Percentiles rank a stretch among this genome's conserved stretches.
Evolutionary conservation across 2,113 vertebrate genomes (phyloP).

Genomic region (Felis catus): DNA sequence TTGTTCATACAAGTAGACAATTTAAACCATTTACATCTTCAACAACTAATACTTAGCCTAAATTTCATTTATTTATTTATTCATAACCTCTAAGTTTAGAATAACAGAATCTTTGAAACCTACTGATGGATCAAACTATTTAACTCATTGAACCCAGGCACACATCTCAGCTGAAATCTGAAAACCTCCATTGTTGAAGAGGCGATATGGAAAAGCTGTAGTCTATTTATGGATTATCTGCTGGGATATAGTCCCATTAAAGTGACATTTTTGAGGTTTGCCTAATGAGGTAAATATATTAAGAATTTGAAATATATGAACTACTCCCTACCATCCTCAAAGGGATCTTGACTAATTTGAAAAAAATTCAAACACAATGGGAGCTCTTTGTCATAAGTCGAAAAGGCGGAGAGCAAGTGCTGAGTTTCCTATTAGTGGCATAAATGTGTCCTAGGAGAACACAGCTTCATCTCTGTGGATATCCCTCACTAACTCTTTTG

Average conservation of each 20-base stretch:
- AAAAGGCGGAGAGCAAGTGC: not conserved
- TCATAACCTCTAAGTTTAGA: not conserved
- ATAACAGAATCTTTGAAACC: not conserved
- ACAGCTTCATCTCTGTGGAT: not conserved
- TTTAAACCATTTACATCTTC: not conserved
- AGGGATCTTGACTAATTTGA: not conserved
- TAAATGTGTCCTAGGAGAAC: not conserved
- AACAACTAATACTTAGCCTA: not conserved
- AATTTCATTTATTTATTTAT: not conserved
- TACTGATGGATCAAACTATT: not conserved
- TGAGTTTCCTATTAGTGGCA: not conserved
- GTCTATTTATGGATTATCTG: conserved; percentile 21
- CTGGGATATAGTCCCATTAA: conserved; percentile 19
- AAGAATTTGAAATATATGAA: not conserved
- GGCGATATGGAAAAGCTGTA: not conserved
- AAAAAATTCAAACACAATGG: not conserved
- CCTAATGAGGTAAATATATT: conserved; percentile 38
- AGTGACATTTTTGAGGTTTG: conserved; percentile 5
- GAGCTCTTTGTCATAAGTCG: not conserved
- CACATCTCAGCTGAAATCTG: not conserved
- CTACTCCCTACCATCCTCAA: not conserved
- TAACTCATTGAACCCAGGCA: not conserved
- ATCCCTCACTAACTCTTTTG: not conserved
- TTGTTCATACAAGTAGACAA: not conserved
- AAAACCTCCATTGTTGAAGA: not conserved